These are phyloP conservation scores for Limnodromus scolopaceus DNA, from an alignment of 2,797 vertebrate species.

Conservation along the genomic window DNA sequence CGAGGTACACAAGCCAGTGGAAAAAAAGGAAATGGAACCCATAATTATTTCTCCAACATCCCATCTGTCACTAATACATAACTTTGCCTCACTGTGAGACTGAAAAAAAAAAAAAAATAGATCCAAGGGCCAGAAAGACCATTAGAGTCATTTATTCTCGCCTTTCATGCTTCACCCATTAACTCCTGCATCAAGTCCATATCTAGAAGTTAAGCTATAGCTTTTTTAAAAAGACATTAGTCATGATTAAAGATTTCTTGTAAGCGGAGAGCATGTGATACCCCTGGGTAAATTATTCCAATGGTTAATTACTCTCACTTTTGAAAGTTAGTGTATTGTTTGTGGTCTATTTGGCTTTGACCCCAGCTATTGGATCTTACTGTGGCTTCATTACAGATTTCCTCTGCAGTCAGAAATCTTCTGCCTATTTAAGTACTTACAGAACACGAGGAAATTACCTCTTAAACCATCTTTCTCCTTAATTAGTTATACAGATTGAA, in stretches of 20 bases:
- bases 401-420: constrained; percentile 31
- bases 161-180: background rate
- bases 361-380: background rate
- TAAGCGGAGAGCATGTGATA: background rate
- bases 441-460: constrained; percentile 43
- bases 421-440: constrained; percentile 4
- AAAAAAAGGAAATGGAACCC: background rate
- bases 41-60: background rate
- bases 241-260: constrained; percentile 11
- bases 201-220: background rate
- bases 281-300: background rate
- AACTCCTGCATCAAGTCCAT: background rate
- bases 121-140: background rate
- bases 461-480: constrained; percentile 35
- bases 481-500: constrained; percentile 61
- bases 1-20: background rate
- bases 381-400: constrained; percentile 25
- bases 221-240: constrained; percentile 26
- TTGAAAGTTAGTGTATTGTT: constrained; percentile 22
- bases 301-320: constrained; percentile 20
- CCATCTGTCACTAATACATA: background rate
- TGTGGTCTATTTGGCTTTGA: constrained; percentile 5
- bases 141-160: background rate
- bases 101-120: background rate
- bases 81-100: background rate